Base-by-base conservation (phyloP, 2,888 invertebrate species). In the Metallyticus violacea region DNA sequence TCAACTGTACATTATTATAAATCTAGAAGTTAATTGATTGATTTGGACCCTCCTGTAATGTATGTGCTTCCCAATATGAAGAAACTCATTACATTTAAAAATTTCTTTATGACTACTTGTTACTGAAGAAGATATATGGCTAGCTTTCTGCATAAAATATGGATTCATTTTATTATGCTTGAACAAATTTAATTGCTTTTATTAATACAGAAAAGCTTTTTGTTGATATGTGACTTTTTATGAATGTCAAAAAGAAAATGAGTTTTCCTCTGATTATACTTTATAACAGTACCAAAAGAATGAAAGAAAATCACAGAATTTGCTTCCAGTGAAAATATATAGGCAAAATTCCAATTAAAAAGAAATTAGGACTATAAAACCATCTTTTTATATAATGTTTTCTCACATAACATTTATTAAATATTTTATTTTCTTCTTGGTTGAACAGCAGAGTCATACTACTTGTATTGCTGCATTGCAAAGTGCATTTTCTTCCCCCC, bases 41-140 rank as follows among this genome's bases (percentile, higher is more conserved):
- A 77, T 77, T 83, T 83, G 83, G 83, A 83, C 83, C 83, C 83
- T 83, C 77, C 83, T 83, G 83, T 83, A 7, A 77, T 25, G 25
- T 15, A n/a, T n/a, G 40, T 62, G 40, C 40, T 15, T 62, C 22
- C 40, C 40, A 40, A 40, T 40, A 15, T 40, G 40, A 40, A 40
- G 7, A 40, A 40, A 40, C 40, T 9, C 40, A 15, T 3, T 62
- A 62, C 15, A 62, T 9, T 62, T 62, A 62, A 62, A 7, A 15
- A 22, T 62, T n/a, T n/a, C n/a, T n/a, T 62, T 15, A 62, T 4
- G 15, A 15, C 40, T 15, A 2, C 40, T 62, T 62, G 40, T 62
- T 62, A 62, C 40, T 62, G 40, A 62, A 62, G 40, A 0, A 15
- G 22, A 3, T 3, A 40, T 40, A 40, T 7, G 40, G 9, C 40